These are phyloP conservation scores for Acanthococcus lagerstroemiae DNA, from an alignment of 2,888 invertebrate genomes.

Conservation along the genomic window DNA sequence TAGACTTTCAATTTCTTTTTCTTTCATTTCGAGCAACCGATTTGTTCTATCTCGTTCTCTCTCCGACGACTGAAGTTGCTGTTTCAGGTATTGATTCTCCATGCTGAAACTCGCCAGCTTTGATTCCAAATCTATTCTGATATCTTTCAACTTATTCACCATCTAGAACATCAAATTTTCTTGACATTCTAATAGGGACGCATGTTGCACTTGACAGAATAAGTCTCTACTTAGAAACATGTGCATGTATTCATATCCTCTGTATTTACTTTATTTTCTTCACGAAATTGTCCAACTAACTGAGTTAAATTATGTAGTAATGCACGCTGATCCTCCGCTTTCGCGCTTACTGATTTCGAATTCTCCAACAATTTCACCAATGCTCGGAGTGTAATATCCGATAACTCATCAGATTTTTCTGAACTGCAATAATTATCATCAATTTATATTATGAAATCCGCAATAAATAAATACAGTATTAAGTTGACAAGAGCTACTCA, in stretches of 20 bases:
- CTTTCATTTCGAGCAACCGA: conserved; percentile 3
- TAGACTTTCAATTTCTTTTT: conserved; percentile 14
- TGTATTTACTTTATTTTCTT: conserved; percentile 19
- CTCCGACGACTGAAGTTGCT: conserved; percentile 1
- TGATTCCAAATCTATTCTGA: conserved; percentile 10
- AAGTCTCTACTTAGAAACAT: background rate
- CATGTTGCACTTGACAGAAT: no score
- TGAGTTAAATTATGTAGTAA: conserved; percentile 5
- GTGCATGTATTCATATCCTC: background rate
- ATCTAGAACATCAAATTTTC: background rate
- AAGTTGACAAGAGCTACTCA: background rate
- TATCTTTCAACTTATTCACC: conserved; percentile 12
- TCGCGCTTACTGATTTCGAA: conserved; percentile 5
- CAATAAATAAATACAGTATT: background rate
- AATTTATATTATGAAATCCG: background rate
- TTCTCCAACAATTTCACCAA: conserved; percentile 13
- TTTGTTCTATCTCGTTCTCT: conserved; percentile 10
- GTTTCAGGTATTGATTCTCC: conserved; percentile 10
- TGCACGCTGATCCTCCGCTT: conserved; percentile 10
- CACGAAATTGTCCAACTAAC: background rate
- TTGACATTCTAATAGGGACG: no score
- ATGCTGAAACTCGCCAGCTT: background rate
- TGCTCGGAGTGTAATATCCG: background rate
- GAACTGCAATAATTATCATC: background rate
- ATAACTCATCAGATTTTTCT: background rate